These are phyloP conservation scores for Argyresthia goedartella DNA, from an alignment of 2,888 invertebrate genomes.

Conservation along the genomic window DNA sequence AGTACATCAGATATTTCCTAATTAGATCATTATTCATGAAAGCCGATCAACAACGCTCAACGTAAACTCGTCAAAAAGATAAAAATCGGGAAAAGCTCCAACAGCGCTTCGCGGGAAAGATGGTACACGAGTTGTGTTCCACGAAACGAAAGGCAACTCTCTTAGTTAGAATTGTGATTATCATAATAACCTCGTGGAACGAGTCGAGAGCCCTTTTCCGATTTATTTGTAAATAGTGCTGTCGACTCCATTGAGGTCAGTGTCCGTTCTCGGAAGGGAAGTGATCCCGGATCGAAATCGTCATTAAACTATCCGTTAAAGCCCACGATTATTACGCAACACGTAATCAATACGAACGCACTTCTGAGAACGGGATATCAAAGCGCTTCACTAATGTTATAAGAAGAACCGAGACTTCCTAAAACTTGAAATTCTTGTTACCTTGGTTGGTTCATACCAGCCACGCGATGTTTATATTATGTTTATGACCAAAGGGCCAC, in stretches of 20 bases:
- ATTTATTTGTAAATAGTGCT: constrained; percentile 1
- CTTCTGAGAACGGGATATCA: background rate
- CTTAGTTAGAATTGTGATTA: constrained; percentile 63
- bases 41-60: too few species aligned
- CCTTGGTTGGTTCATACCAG: too few species aligned
- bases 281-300: background rate
- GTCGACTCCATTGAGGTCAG: constrained; percentile 14
- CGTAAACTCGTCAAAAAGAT: too few species aligned
- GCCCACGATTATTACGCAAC: background rate
- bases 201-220: constrained; percentile 3
- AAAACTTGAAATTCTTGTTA: too few species aligned
- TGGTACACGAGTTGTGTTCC: constrained; percentile 37
- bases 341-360: background rate
- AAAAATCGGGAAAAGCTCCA: too few species aligned
- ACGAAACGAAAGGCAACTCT: constrained; percentile 62
- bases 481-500: too few species aligned
- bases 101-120: constrained; percentile 54
- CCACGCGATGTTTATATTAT: too few species aligned
- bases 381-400: too few species aligned
- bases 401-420: too few species aligned
- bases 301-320: background rate
- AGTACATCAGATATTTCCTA: too few species aligned
- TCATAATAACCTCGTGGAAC: constrained; percentile 62
- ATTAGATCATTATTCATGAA: too few species aligned
- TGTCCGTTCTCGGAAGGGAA: constrained; percentile 37